Evolutionary conservation across 23 tunicate species (phyloP).

Genomic region (Halocynthia roretzi): DNA sequence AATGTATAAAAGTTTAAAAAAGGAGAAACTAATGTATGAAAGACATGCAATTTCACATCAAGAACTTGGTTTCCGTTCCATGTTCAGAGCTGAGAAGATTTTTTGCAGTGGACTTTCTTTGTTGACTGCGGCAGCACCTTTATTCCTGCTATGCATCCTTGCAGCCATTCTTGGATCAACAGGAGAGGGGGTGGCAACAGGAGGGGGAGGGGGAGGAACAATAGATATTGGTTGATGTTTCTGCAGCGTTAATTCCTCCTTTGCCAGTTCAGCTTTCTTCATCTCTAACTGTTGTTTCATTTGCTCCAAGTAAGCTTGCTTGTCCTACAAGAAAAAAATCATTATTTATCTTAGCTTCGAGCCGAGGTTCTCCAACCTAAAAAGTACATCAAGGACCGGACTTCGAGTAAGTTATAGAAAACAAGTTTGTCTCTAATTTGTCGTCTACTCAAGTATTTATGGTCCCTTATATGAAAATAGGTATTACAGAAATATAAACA

Average conservation of each 20-base stretch:
- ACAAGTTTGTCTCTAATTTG: too few species aligned
- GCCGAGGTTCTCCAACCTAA: background rate
- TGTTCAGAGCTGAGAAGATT: slow-evolving; percentile 64
- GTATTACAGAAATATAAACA: too few species aligned
- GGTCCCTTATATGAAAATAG: background rate
- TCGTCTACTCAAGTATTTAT: too few species aligned
- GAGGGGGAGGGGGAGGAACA: slow-evolving; percentile 9
- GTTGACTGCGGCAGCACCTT: background rate
- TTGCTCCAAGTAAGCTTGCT: slow-evolving; percentile 61
- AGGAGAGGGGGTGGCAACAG: slow-evolving; percentile 15
- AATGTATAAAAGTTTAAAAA: too few species aligned
- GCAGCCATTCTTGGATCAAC: slow-evolving; percentile 40
- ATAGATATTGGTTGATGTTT: slow-evolving; percentile 17
- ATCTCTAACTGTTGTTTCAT: slow-evolving; percentile 79
- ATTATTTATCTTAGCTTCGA: background rate
- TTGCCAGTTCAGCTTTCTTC: slow-evolving; percentile 72
- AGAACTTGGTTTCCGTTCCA: slow-evolving; percentile 20
- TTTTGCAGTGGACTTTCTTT: slow-evolving; percentile 64
- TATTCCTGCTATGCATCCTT: slow-evolving; percentile 19
- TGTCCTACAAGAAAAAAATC: background rate
- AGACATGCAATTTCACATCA: background rate
- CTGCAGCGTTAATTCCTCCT: slow-evolving; percentile 70
- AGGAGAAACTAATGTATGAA: too few species aligned
- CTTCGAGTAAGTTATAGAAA: too few species aligned
- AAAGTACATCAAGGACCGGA: too few species aligned